Conservation (phyloP, 2,888 invertebrate genomes). For the Hirtodrosophila confusa region DNA sequence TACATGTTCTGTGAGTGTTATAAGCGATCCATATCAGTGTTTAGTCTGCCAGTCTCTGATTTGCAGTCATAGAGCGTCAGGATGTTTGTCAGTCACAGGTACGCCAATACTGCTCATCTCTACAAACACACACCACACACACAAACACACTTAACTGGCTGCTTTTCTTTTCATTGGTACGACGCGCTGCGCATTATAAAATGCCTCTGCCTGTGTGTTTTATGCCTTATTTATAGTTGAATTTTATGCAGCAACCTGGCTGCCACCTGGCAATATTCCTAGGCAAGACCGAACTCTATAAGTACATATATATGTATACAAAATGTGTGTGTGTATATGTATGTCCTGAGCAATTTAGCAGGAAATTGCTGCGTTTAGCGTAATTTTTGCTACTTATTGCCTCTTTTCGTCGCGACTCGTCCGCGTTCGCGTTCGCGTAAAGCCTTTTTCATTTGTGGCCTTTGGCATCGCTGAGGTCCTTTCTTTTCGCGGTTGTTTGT, state of each 20-base stretch:
- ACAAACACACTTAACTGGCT: background rate
- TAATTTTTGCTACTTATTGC: constrained; percentile 80
- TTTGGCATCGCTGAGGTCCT: constrained; percentile 40
- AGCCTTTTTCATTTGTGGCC: constrained; percentile 52
- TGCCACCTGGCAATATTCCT: constrained; percentile 33
- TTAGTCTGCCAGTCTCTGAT: too few relatives aligned
- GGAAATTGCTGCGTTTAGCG: constrained; percentile 78
- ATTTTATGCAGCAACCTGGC: constrained; percentile 40
- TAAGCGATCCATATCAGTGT: too few relatives aligned
- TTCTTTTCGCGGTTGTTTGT: constrained; percentile 21
- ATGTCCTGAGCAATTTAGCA: constrained; percentile 60
- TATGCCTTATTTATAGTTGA: constrained; percentile 63
- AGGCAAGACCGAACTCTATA: constrained; percentile 10
- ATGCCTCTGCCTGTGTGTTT: constrained; percentile 46
- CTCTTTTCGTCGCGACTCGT: constrained; percentile 46
- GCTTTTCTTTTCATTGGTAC: constrained; percentile 27
- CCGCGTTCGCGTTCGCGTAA: constrained; percentile 10
- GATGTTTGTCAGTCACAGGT: too few relatives aligned
- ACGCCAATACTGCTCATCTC: too few relatives aligned
- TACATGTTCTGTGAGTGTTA: too few relatives aligned
- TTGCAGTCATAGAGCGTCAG: too few relatives aligned
- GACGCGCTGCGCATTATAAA: constrained; percentile 60
- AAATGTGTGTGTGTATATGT: constrained; percentile 25
- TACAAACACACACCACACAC: constrained; percentile 3
- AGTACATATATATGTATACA: constrained; percentile 21